Conservation (phyloP, 2,888 invertebrate genomes). For the Acrobasis consociella region DNA sequence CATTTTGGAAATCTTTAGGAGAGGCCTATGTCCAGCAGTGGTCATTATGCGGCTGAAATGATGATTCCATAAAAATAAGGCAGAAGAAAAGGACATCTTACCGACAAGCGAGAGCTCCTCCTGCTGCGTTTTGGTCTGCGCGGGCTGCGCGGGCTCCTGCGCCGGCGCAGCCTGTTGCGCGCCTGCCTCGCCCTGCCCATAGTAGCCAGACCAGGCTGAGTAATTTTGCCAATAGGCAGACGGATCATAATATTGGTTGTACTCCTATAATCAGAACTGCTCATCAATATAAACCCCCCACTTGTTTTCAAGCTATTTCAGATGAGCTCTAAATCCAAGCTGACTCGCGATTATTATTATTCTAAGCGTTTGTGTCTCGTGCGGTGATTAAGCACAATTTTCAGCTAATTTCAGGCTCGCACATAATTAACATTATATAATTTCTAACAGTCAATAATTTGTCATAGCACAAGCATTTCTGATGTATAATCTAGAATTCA, state of each 20-base stretch:
- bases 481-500: not conserved
- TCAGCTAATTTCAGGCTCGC: not conserved
- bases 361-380: not conserved
- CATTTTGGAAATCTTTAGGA: too few species aligned
- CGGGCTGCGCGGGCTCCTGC: conserved; percentile 44
- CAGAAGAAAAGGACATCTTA: conserved; percentile 48
- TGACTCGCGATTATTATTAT: not conserved
- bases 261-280: conserved; percentile 77
- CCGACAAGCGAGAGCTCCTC: conserved; percentile 90
- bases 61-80: too few species aligned
- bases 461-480: conserved; percentile 6
- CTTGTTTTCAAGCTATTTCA: not conserved
- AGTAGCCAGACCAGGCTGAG: conserved; percentile 90
- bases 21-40: too few species aligned
- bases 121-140: conserved; percentile 66
- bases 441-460: not conserved
- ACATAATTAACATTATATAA: not conserved
- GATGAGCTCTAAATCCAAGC: conserved; percentile 25
- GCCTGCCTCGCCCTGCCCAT: conserved; percentile 85
- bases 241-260: conserved; percentile 92
- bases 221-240: conserved; percentile 95
- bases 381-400: conserved; percentile 1
- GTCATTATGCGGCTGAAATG: too few species aligned
- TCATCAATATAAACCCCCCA: conserved; percentile 40
- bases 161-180: conserved; percentile 45